A percentile compares a stretch with the other conserved stretches of the same genome.
Evolutionary conservation across 2,113 vertebrate species (phyloP).

Genomic region (Bambusicola thoracicus): DNA sequence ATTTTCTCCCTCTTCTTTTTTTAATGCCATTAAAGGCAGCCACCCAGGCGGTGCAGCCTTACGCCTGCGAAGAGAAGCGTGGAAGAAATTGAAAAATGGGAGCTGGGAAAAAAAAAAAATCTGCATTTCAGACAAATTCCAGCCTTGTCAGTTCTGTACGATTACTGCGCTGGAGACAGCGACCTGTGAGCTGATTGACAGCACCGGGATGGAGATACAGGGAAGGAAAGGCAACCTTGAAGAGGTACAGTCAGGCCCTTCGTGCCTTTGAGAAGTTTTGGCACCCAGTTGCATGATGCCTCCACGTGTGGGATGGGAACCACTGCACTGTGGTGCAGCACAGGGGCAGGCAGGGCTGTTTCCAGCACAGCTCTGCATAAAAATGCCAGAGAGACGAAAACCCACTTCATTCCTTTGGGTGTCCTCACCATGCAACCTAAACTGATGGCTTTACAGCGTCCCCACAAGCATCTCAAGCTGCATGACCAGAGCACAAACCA

Average conservation of each 20-base stretch:
- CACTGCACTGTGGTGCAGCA: not conserved
- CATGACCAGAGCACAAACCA: not conserved
- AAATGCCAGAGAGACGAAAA: not conserved
- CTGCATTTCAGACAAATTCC: slow-evolving; percentile 53
- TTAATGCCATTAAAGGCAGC: slow-evolving; percentile 34
- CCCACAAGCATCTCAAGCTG: not conserved
- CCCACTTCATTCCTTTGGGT: not conserved
- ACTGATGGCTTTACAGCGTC: not conserved
- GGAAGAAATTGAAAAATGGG: slow-evolving; percentile 9
- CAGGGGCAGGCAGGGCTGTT: not conserved
- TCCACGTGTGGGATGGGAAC: not conserved
- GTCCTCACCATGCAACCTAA: not conserved
- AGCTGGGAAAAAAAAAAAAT: not conserved
- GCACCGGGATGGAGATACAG: not conserved
- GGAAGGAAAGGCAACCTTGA: not conserved
- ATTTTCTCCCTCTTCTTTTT: not conserved
- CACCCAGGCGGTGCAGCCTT: slow-evolving; percentile 6
- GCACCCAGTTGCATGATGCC: not conserved
- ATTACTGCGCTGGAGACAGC: not conserved
- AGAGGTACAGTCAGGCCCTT: not conserved
- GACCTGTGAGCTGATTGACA: not conserved
- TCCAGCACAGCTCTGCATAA: not conserved
- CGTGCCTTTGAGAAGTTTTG: not conserved
- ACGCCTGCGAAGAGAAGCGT: not conserved
- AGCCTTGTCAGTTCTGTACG: slow-evolving; percentile 29